phyloP scores from a whole-genome alignment of 2,113 vertebrate species.

The Mugil cephalus region DNA sequence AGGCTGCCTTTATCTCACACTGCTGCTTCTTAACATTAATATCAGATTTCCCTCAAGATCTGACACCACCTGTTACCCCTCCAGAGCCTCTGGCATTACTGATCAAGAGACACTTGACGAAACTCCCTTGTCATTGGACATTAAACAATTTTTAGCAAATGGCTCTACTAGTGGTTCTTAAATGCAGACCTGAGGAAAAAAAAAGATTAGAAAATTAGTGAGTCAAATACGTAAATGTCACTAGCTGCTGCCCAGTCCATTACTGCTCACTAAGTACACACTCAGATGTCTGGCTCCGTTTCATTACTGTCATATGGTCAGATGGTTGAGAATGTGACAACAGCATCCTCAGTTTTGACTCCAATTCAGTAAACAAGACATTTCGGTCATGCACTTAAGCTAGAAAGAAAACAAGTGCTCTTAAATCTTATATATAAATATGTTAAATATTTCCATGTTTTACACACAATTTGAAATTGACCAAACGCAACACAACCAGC shows the following conservation, averaged over 20 bases:
- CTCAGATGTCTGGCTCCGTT: too few relatives aligned
- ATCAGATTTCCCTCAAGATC: constrained; percentile 23
- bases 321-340: not conserved
- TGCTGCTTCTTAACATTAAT: constrained; percentile 32
- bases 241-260: too few relatives aligned
- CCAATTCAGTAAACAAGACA: not conserved
- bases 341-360: not conserved
- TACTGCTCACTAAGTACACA: too few relatives aligned
- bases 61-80: constrained; percentile 3
- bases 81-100: not conserved
- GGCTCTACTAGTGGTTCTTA: not conserved
- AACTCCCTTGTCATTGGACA: not conserved
- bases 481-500: not conserved
- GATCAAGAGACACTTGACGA: constrained; percentile 12
- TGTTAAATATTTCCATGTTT: not conserved
- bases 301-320: constrained; percentile 9
- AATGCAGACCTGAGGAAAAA: too few relatives aligned
- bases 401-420: too few relatives aligned
- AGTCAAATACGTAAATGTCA: too few relatives aligned
- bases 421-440: too few relatives aligned
- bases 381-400: not conserved
- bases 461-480: not conserved
- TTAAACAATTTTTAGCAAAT: constrained; percentile 5
- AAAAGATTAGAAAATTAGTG: too few relatives aligned
- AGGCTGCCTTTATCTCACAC: constrained; percentile 30